Conservation (phyloP, 1,140 invertebrate genomes). For the Conopomorpha cramerella region DNA sequence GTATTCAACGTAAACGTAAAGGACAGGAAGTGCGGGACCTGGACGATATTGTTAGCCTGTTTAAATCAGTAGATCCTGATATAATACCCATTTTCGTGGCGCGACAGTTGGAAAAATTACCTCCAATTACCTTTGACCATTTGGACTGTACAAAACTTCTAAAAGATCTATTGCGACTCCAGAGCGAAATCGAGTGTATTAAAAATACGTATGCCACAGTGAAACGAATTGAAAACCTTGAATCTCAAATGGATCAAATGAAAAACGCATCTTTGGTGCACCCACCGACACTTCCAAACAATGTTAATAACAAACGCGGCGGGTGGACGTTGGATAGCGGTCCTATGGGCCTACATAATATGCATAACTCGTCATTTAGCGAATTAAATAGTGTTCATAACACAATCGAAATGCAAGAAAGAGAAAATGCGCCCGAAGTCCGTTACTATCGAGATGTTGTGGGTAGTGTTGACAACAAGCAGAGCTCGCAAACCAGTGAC, state of each 20-base stretch:
- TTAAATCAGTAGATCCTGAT: neutral
- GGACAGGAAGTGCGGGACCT: neutral
- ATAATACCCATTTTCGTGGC: neutral
- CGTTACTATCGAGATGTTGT: too few species aligned
- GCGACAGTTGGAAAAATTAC: neutral
- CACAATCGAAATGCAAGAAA: neutral
- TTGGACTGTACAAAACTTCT: neutral
- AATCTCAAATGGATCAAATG: neutral
- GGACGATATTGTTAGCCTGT: neutral
- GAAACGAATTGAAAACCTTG: neutral
- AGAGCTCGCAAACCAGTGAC: neutral
- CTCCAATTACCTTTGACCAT: neutral
- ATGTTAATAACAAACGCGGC: neutral
- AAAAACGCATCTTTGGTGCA: too few species aligned
- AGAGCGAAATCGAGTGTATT: neutral
- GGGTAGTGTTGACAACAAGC: too few species aligned
- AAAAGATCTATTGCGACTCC: neutral
- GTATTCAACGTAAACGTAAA: neutral
- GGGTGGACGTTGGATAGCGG: neutral
- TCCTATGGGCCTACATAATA: neutral
- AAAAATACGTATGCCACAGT: neutral
- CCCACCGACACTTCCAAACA: neutral
- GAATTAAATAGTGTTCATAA: neutral
- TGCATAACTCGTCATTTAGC: neutral
- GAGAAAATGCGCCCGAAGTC: too few species aligned